A percentile compares a stretch with the other conserved stretches of the same genome.
These are phyloP conservation scores for Streblospio benedicti DNA, from an alignment of 1,140 invertebrate species.

Conservation along the genomic window DNA sequence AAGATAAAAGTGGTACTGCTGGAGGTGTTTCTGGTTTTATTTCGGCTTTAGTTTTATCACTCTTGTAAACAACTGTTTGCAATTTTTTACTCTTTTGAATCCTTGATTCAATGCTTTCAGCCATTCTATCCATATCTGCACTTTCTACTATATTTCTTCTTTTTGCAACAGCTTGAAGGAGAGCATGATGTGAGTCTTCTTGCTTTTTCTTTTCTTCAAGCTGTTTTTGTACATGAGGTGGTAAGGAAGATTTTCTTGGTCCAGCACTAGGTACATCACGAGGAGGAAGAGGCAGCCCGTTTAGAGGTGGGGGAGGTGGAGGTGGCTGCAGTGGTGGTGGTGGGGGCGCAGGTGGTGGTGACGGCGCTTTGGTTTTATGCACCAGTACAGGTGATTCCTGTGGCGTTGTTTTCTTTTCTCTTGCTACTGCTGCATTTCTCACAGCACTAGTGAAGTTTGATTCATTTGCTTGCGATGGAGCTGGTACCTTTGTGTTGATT, in stretches of 20 bases:
- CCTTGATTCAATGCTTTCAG: conserved; percentile 11
- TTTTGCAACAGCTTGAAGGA: conserved; percentile 6
- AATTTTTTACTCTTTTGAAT: conserved; percentile 8
- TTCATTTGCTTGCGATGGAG: not conserved
- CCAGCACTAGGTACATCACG: not conserved
- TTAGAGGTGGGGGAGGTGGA: conserved; percentile 8
- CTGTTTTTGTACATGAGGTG: not conserved
- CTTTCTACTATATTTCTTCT: conserved; percentile 8
- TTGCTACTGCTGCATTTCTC: not conserved
- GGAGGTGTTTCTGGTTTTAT: not conserved
- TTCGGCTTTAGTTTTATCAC: conserved; percentile 6
- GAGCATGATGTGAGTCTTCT: conserved; percentile 4
- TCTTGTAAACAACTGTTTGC: conserved; percentile 8
- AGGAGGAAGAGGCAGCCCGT: not conserved
- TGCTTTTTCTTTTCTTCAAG: not conserved
- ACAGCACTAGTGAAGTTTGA: not conserved
- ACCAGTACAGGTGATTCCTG: not conserved
- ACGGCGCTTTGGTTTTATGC: not conserved
- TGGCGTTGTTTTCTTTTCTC: not conserved
- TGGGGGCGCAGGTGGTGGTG: not conserved
- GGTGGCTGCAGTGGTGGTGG: conserved; percentile 4
- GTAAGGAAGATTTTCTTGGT: not conserved
- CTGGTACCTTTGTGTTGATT: not conserved
- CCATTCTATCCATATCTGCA: conserved; percentile 2
- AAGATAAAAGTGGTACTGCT: not conserved